phyloP scores from a whole-genome alignment of 1,140 invertebrate genomes.

The Asbolus verrucosus region DNA sequence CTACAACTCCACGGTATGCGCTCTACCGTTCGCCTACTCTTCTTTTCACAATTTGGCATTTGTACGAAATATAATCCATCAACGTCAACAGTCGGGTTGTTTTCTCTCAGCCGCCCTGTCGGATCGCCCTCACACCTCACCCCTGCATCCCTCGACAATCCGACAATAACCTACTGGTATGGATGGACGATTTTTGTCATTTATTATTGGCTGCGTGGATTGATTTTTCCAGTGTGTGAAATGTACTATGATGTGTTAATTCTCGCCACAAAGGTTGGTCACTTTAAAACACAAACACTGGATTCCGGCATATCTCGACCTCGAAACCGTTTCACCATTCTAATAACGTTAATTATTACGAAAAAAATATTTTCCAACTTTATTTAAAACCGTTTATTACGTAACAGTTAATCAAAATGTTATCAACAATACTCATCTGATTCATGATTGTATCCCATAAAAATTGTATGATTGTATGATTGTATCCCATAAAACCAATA shows the following conservation, averaged over 20 bases:
- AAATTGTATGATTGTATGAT: too few relatives aligned
- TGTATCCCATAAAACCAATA: too few relatives aligned
- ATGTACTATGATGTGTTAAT: slow-evolving; percentile 63
- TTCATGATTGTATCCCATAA: too few relatives aligned
- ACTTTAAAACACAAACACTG: too few relatives aligned
- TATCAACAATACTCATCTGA: too few relatives aligned
- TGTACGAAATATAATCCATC: slow-evolving; percentile 65
- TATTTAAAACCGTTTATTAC: too few relatives aligned
- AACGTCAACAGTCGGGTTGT: slow-evolving; percentile 65
- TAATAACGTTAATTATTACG: too few relatives aligned
- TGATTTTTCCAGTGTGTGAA: slow-evolving; percentile 63
- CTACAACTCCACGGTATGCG: slow-evolving; percentile 58
- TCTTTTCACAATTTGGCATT: slow-evolving; percentile 67
- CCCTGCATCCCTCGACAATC: slow-evolving; percentile 55
- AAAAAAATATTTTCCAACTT: too few relatives aligned
- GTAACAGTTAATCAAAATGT: too few relatives aligned
- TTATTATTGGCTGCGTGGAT: slow-evolving; percentile 65
- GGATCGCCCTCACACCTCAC: slow-evolving; percentile 53
- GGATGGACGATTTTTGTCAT: slow-evolving; percentile 67
- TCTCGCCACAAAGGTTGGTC: slow-evolving; percentile 47
- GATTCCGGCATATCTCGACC: too few relatives aligned
- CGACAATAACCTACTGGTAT: slow-evolving; percentile 65
- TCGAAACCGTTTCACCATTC: too few relatives aligned
- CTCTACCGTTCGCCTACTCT: slow-evolving; percentile 64
- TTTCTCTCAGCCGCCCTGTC: slow-evolving; percentile 61